These are phyloP conservation scores for Acromyrmex heyeri DNA, from an alignment of 1,140 invertebrate genomes.

Conservation along the genomic window DNA sequence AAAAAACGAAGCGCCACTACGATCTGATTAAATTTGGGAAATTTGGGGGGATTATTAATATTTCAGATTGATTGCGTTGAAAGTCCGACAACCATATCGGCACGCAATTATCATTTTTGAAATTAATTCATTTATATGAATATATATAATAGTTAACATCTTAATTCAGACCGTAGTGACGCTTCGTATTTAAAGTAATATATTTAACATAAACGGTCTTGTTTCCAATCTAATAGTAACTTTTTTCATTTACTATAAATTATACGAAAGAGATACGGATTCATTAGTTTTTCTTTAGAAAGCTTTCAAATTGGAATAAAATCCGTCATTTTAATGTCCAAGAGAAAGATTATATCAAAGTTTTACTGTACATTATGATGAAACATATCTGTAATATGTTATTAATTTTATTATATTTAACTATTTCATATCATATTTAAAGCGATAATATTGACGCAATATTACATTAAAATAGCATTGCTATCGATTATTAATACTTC, in stretches of 20 bases:
- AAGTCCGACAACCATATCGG: too few relatives aligned
- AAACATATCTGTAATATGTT: background rate
- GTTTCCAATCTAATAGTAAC: background rate
- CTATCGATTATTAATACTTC: background rate
- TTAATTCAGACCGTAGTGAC: too few relatives aligned
- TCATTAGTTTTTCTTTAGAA: slow-evolving; percentile 58
- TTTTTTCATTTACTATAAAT: slow-evolving; percentile 20
- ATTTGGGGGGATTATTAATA: too few relatives aligned
- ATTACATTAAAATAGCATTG: background rate
- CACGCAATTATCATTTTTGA: too few relatives aligned
- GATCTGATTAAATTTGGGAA: too few relatives aligned
- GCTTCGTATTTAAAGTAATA: too few relatives aligned
- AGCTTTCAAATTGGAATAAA: slow-evolving; percentile 67
- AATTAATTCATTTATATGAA: too few relatives aligned
- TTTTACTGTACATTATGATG: slow-evolving; percentile 9
- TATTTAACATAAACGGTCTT: too few relatives aligned
- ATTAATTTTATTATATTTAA: slow-evolving; percentile 13
- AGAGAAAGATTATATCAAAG: slow-evolving; percentile 6
- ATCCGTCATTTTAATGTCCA: slow-evolving; percentile 48
- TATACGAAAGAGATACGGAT: slow-evolving; percentile 29
- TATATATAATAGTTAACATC: too few relatives aligned
- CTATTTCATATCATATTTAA: background rate
- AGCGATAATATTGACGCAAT: background rate
- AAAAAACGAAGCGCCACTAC: too few relatives aligned
- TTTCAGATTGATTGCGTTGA: too few relatives aligned